Percentiles rank a stretch among this genome's conserved stretches.
Evolutionary conservation across 35 echinoderm and acorn worm species (phyloP).

Genomic region (Antedon bifida): DNA sequence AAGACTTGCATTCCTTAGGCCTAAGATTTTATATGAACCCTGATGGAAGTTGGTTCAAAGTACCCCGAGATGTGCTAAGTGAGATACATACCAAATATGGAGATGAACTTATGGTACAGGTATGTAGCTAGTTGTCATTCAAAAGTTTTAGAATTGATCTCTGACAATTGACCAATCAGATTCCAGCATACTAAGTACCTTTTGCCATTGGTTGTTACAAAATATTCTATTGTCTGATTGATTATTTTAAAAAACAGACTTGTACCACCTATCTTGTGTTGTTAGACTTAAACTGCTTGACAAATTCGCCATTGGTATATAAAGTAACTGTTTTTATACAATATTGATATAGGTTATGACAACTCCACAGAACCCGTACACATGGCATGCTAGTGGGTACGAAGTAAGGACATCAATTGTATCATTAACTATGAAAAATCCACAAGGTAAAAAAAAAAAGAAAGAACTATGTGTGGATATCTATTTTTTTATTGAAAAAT

Average conservation of each 20-base stretch:
- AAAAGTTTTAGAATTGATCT: too few relatives aligned
- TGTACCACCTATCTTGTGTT: too few relatives aligned
- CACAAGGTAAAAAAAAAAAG: constrained; percentile 23
- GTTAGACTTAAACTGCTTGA: too few relatives aligned
- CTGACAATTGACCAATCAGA: too few relatives aligned
- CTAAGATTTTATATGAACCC: constrained; percentile 22
- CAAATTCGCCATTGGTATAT: too few relatives aligned
- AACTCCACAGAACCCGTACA: constrained; percentile 37
- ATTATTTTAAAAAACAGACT: too few relatives aligned
- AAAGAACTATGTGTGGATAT: neutral
- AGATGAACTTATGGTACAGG: constrained; percentile 31
- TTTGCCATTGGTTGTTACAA: too few relatives aligned
- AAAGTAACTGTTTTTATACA: too few relatives aligned
- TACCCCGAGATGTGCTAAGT: constrained; percentile 24
- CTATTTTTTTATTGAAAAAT: too few relatives aligned
- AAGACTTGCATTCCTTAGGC: neutral
- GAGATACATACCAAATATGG: neutral
- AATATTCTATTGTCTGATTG: too few relatives aligned
- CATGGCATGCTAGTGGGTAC: constrained; percentile 50
- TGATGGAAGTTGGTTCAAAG: constrained; percentile 58
- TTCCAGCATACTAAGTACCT: too few relatives aligned
- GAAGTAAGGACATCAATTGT: constrained; percentile 54
- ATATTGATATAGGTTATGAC: constrained; percentile 30
- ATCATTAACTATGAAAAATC: constrained; percentile 32
- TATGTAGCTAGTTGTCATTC: too few relatives aligned